Conservation (phyloP, 2,888 invertebrate genomes). For the Sepioteuthis lessoniana region DNA sequence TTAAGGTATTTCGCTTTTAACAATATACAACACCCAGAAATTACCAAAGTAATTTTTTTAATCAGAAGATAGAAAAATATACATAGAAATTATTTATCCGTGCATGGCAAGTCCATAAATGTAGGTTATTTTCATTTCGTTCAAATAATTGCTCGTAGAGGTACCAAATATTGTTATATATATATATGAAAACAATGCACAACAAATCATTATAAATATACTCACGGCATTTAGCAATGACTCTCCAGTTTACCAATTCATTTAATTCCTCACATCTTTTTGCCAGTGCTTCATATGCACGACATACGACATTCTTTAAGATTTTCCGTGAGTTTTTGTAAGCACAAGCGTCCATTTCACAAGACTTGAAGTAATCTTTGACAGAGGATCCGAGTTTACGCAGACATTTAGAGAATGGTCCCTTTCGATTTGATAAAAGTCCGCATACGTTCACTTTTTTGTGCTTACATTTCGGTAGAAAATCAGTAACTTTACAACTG, state of each 20-base stretch:
- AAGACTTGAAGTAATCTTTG: slow-evolving; percentile 52
- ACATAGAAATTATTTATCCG: too few species aligned
- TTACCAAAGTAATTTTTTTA: too few species aligned
- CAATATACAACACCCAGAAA: too few species aligned
- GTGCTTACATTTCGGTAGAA: not conserved
- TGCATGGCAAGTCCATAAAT: too few species aligned
- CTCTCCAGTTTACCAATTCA: slow-evolving; percentile 53
- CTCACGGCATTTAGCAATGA: slow-evolving; percentile 53
- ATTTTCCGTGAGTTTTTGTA: slow-evolving; percentile 48
- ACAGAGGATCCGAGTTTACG: slow-evolving; percentile 50
- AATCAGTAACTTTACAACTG: slow-evolving; percentile 34
- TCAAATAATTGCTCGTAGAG: too few species aligned
- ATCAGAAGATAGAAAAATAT: too few species aligned
- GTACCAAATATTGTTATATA: too few species aligned
- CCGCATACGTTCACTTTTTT: not conserved
- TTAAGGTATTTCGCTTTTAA: too few species aligned
- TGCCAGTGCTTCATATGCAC: slow-evolving; percentile 54
- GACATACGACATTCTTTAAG: slow-evolving; percentile 51
- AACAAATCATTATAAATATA: not conserved
- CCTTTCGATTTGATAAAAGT: not conserved
- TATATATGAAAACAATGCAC: too few species aligned
- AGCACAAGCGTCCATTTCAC: slow-evolving; percentile 54
- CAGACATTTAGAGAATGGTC: slow-evolving; percentile 52
- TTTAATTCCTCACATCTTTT: slow-evolving; percentile 55
- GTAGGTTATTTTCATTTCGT: too few species aligned